Conservation (phyloP, 1,140 invertebrate genomes). For the Chelonus insularis region DNA sequence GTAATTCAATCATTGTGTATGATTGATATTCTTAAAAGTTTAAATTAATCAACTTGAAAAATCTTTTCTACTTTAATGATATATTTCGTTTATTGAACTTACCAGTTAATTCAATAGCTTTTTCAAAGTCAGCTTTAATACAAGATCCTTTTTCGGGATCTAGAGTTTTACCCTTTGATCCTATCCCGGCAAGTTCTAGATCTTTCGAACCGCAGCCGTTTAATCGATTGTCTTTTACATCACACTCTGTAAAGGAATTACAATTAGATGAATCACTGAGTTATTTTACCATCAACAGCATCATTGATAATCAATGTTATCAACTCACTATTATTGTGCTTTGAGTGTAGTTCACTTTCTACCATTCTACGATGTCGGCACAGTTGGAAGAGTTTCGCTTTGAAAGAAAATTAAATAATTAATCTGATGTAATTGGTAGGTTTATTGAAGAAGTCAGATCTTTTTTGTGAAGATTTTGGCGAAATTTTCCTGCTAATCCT, state of each 20-base stretch:
- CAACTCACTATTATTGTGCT: constrained; percentile 72
- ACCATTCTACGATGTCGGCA: constrained; percentile 72
- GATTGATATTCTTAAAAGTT: too few relatives aligned
- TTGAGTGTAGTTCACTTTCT: constrained; percentile 74
- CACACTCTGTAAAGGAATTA: constrained; percentile 56
- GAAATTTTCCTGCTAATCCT: constrained; percentile 54
- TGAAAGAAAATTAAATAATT: constrained; percentile 41
- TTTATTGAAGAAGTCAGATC: too few relatives aligned
- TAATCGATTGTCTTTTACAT: constrained; percentile 78
- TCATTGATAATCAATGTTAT: too few relatives aligned
- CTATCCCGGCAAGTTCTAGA: constrained; percentile 65
- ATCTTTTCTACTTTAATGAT: too few relatives aligned
- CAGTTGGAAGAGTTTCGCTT: constrained; percentile 53
- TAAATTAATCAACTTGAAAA: too few relatives aligned
- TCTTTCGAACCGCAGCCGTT: constrained; percentile 77
- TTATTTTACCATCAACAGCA: too few relatives aligned
- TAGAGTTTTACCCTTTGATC: constrained; percentile 56
- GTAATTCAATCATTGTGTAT: too few relatives aligned
- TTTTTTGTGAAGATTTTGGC: constrained; percentile 33
- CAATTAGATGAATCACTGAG: constrained; percentile 1
- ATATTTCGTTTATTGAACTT: too few relatives aligned
- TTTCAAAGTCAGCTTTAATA: constrained; percentile 79
- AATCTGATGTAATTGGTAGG: too few relatives aligned
- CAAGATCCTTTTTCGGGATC: constrained; percentile 58
- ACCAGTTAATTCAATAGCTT: constrained; percentile 74